Base-by-base conservation (phyloP, 2,113 vertebrate species). In the Salvelinus namaycush region DNA sequence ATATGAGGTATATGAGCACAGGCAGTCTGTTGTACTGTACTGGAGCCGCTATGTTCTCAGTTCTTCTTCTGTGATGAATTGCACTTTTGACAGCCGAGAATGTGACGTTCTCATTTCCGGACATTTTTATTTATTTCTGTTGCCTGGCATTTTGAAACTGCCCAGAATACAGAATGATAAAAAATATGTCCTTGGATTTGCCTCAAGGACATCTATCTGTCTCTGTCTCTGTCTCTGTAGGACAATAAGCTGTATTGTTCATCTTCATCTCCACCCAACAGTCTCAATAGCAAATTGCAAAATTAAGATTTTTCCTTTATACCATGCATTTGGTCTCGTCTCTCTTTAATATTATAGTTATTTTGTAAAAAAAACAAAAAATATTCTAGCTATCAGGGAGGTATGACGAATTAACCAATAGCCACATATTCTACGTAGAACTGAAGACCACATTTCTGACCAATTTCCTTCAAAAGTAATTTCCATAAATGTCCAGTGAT, bases 91-190 rank as follows among this genome's bases (percentile, higher is more conserved):
- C 39, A 39, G 39, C 8, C 39, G 8, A 39, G 39, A 39, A 39
- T 39, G 39, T 39, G 39, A 9, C 8, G 8, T 93, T 93, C 92
- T 39, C 1, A 39, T 39, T 39, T 39, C 7, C 39, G 39, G 8
- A 93, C 89, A 88, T 94, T 75, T 93, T 94, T 95, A 94, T 95
- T 94, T 94, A 92, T 94, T 91, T 92, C 90, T 88, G 91, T 93
- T 88, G 39, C 8, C 39, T 92, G 92, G 93, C 93, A 93, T 95
- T 95, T 94, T 89, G 93, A 95, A 94, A 92, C 90, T 93, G 92
- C 92, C 90, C 90, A 91, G 90, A 95, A 95, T 94, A 94, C 93
- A 89, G 90, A 94, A 95, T 94, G 90, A 95, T 87, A 34, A 34
- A 34, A 34, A 34, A 34, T 8, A 7, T 76, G 92, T 91, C 94